Base-by-base conservation (phyloP, 2,888 invertebrate species). In the Colletes collaris region DNA sequence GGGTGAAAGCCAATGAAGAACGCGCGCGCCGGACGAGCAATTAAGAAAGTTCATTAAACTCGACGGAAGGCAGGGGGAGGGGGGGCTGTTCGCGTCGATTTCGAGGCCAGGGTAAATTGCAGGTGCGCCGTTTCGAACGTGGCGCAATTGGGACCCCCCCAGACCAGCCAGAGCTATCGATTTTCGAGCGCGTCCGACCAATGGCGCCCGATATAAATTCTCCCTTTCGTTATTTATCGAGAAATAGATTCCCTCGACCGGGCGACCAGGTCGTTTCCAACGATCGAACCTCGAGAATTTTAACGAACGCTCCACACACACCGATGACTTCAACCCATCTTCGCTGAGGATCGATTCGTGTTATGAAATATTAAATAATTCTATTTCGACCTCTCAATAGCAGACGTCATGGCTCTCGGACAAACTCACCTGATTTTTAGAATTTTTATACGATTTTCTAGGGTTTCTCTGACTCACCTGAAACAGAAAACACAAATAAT, bases 1-100 rank as follows among this genome's bases (percentile, higher is more conserved):
- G 4, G 4, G 19, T 6, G 27, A 19, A 35, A 56, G 16, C 35
- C 37, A 53, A 37, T 0, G 53, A 19, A 13, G 58, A 19, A 58
- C 56, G n/a, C 40, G n/a, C 40, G 58, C 3, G 13, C 6, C 55
- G 4, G 46, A 49, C 67, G 59, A 68, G 75, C 78, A 76, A 76
- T 82, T 69, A 80, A 60, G 59, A 40, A 80, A 77, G 67, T 83
- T 72, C 69, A 55, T 83, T 76, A 81, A 78, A 83, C 66, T 62
- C 50, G 35, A 7, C 44, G 7, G 40, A 40, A 8, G 50, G 37
- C 4, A 16, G 16, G 16, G 0, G 16, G 16, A 16, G 16, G 16
- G 11, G 7, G 11, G 8, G 16, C 55, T 27, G 27, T 27, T 27
- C 50, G 49, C n/a, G 13, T 49, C n/a, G 49, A 49, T 67, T 44